These are phyloP conservation scores for Grantiella picta DNA, from an alignment of 2,113 vertebrate genomes.

Conservation along the genomic window DNA sequence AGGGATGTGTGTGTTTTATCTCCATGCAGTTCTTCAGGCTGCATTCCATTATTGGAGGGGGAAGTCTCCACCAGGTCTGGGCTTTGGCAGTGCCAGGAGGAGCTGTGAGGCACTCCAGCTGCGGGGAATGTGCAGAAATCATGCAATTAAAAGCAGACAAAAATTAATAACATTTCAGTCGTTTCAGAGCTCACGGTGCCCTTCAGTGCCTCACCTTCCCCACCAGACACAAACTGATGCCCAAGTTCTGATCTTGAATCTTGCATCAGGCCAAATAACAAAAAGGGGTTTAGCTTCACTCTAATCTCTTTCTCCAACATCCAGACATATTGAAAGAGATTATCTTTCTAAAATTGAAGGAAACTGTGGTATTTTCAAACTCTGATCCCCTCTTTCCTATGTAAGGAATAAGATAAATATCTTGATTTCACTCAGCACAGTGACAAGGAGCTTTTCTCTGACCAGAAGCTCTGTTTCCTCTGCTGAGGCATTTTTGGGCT, in stretches of 20 bases:
- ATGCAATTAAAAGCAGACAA: neutral
- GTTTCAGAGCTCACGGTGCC: neutral
- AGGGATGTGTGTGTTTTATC: neutral
- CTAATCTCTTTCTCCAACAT: constrained; percentile 5
- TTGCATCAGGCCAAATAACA: neutral
- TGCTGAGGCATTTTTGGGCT: neutral
- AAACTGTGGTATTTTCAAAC: constrained; percentile 26
- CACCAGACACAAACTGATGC: neutral
- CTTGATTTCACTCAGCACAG: constrained; percentile 45
- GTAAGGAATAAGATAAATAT: constrained; percentile 39
- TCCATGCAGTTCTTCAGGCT: neutral
- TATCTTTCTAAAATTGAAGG: neutral
- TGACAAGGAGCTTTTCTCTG: constrained; percentile 16
- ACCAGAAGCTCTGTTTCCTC: neutral
- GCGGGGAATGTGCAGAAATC: neutral
- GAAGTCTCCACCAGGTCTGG: neutral
- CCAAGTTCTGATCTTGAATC: neutral
- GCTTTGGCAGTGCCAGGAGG: neutral
- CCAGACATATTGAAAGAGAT: neutral
- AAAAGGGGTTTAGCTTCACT: neutral
- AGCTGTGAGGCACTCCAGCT: neutral
- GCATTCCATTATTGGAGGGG: neutral
- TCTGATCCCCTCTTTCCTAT: constrained; percentile 14
- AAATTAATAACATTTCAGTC: neutral
- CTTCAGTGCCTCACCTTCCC: neutral